These are phyloP conservation scores for Nemurella pictetii DNA, from an alignment of 2,888 invertebrate species.

Conservation along the genomic window DNA sequence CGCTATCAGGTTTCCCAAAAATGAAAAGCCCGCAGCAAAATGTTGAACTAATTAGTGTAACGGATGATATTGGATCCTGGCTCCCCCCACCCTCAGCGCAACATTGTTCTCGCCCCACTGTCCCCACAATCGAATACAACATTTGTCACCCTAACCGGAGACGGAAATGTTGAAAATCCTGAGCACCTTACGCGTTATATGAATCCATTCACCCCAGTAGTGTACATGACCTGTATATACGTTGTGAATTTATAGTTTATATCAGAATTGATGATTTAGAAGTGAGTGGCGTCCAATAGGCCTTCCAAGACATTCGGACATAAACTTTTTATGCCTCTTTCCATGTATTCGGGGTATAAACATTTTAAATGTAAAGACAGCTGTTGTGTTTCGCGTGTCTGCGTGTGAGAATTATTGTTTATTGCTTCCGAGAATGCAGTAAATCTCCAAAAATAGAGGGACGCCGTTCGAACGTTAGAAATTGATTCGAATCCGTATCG, in stretches of 20 bases:
- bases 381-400: background rate
- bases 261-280: background rate
- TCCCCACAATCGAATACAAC: too few relatives aligned
- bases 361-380: slow-evolving; percentile 8
- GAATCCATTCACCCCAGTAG: background rate
- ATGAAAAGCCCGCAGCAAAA: too few relatives aligned
- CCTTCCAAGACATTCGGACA: background rate
- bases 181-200: background rate
- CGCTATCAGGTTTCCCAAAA: too few relatives aligned
- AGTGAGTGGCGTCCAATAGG: background rate
- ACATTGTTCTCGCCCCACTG: too few relatives aligned
- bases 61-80: too few relatives aligned
- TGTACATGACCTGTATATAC: background rate
- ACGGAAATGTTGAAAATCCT: background rate
- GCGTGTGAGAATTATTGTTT: slow-evolving; percentile 15
- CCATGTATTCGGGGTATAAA: slow-evolving; percentile 2
- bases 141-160: too few relatives aligned
- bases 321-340: background rate
- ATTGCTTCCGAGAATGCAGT: slow-evolving; percentile 7
- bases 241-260: background rate
- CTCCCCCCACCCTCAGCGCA: too few relatives aligned
- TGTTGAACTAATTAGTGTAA: too few relatives aligned
- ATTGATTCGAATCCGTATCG: background rate
- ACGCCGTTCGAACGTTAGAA: background rate
- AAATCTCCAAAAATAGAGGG: slow-evolving; percentile 5